Evolutionary conservation across 2,113 vertebrate species (phyloP).

Genomic region (Montifringilla adamsi): DNA sequence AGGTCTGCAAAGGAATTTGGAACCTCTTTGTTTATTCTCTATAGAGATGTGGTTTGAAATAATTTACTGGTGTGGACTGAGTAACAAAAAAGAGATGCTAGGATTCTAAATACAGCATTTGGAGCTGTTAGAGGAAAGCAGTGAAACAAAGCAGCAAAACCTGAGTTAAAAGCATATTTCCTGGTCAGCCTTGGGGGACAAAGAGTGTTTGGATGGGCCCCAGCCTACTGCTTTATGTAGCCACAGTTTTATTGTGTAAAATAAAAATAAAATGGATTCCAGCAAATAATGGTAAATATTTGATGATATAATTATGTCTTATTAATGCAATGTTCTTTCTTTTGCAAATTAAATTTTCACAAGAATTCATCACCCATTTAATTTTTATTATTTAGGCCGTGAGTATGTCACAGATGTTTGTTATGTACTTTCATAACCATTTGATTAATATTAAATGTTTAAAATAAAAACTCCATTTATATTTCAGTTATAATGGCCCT

Average conservation of each 20-base stretch:
- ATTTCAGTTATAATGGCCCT: constrained; percentile 63
- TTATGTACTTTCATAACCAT: constrained; percentile 71
- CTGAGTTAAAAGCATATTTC: not conserved
- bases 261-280: constrained; percentile 69
- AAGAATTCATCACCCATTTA: constrained; percentile 67
- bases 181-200: not conserved
- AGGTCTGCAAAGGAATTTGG: not conserved
- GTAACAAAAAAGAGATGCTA: not conserved
- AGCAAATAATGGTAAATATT: constrained; percentile 76
- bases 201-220: not conserved
- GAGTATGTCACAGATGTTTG: constrained; percentile 71
- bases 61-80: not conserved
- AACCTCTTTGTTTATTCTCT: not conserved
- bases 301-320: constrained; percentile 78
- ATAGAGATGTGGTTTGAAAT: not conserved
- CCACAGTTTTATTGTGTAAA: constrained; percentile 60
- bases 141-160: not conserved
- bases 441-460: constrained; percentile 77
- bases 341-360: constrained; percentile 77
- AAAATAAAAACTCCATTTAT: constrained; percentile 70
- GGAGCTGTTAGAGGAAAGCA: not conserved
- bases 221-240: constrained; percentile 14
- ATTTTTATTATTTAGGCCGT: constrained; percentile 73
- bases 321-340: constrained; percentile 75
- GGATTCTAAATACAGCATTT: not conserved